These are phyloP conservation scores for Noctua janthe DNA, from an alignment of 2,888 invertebrate genomes.

Conservation along the genomic window DNA sequence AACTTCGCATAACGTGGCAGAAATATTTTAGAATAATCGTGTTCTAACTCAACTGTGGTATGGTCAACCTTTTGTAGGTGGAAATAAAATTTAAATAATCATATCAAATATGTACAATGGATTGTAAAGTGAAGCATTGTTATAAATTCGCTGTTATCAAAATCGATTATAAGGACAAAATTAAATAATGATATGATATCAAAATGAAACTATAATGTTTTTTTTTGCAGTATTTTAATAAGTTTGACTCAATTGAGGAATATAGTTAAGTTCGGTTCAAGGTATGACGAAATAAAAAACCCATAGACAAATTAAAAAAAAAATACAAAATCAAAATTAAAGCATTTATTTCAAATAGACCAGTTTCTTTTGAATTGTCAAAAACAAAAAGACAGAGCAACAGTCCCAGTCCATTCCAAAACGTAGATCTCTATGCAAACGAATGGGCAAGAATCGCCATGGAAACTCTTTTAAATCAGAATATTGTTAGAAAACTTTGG, in stretches of 20 bases:
- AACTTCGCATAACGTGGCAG: conserved; percentile 24
- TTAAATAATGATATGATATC: background rate
- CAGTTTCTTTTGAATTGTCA: too few species aligned
- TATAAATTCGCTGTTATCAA: background rate
- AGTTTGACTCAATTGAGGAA: background rate
- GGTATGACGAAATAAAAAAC: background rate
- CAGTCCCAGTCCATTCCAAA: too few species aligned
- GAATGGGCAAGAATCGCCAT: too few species aligned
- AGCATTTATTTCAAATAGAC: too few species aligned
- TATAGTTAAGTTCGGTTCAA: background rate
- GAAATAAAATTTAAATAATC: background rate
- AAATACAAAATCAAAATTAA: too few species aligned
- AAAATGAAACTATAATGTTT: background rate
- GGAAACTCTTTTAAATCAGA: too few species aligned
- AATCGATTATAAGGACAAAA: background rate
- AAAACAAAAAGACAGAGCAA: too few species aligned
- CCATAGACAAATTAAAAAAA: background rate
- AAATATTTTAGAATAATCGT: background rate
- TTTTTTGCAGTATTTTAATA: background rate
- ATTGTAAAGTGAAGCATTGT: background rate
- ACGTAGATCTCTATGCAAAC: too few species aligned
- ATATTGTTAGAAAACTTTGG: too few species aligned
- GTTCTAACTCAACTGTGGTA: background rate
- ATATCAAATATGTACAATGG: too few species aligned
- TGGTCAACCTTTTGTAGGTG: background rate